Conservation (phyloP, 2,888 invertebrate genomes). For the Caprella mutica region DNA sequence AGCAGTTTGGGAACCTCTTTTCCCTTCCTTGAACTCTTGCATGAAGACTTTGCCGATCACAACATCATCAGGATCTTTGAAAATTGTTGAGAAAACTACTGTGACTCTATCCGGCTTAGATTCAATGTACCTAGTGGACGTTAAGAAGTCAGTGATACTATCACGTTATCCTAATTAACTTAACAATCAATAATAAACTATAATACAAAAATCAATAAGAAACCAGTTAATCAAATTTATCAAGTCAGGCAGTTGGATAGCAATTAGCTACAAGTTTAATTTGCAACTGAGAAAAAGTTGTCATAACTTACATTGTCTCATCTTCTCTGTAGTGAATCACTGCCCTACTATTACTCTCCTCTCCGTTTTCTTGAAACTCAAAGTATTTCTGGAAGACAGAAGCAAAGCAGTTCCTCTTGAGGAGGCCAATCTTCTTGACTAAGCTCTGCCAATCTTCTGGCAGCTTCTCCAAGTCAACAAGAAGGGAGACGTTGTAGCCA, state of each 20-base stretch:
- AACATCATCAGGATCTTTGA: constrained; percentile 95
- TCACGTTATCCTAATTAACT: not conserved
- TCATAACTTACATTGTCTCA: constrained; percentile 86
- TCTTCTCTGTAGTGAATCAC: constrained; percentile 95
- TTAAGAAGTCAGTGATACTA: not conserved
- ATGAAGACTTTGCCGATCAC: constrained; percentile 98
- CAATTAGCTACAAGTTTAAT: too few relatives aligned
- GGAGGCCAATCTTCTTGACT: constrained; percentile 80
- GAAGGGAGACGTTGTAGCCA: constrained; percentile 89
- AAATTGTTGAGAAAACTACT: constrained; percentile 97
- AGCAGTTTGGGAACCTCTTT: constrained; percentile 78
- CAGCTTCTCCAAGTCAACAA: constrained; percentile 83
- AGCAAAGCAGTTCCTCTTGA: constrained; percentile 97
- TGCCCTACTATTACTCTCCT: constrained; percentile 77
- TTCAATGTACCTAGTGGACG: constrained; percentile 75
- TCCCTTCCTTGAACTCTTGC: constrained; percentile 97
- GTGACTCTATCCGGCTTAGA: constrained; percentile 97
- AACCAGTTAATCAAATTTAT: too few relatives aligned
- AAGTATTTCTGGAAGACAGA: constrained; percentile 99
- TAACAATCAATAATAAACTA: too few relatives aligned
- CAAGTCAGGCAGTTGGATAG: too few relatives aligned
- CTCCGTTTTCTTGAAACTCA: constrained; percentile 87
- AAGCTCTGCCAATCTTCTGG: constrained; percentile 78
- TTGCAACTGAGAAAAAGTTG: too few relatives aligned
- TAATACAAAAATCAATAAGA: too few relatives aligned